These are phyloP conservation scores for Regulus satrapa DNA, from an alignment of 2,113 vertebrate species.

Conservation along the genomic window DNA sequence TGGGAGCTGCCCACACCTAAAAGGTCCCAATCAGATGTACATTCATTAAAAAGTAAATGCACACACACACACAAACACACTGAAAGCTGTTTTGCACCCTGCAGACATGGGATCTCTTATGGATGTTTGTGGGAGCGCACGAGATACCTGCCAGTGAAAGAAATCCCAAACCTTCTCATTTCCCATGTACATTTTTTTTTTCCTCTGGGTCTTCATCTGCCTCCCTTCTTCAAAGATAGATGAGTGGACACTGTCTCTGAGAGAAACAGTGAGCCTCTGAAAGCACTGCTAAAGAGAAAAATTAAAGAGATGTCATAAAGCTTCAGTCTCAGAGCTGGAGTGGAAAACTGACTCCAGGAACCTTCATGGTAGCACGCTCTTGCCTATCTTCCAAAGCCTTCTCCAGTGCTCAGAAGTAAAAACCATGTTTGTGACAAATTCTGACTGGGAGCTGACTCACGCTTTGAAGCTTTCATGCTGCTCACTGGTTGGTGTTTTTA, in stretches of 20 bases:
- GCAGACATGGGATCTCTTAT: background rate
- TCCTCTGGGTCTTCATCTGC: background rate
- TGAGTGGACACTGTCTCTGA: background rate
- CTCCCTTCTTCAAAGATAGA: background rate
- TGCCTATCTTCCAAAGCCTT: background rate
- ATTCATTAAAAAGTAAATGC: background rate
- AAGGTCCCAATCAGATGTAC: background rate
- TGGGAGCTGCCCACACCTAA: background rate
- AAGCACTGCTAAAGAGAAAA: background rate
- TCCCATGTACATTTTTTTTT: background rate
- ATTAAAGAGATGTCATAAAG: background rate
- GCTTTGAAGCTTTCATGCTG: background rate
- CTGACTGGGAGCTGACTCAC: background rate
- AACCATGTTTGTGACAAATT: background rate
- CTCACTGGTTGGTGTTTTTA: background rate
- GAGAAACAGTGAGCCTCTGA: background rate
- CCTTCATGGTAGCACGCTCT: rapidly evolving
- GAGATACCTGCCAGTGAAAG: background rate
- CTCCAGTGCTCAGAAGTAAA: background rate
- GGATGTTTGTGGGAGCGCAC: rapidly evolving
- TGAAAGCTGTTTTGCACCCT: background rate
- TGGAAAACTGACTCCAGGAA: background rate
- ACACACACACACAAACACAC: background rate
- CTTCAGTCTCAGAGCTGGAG: background rate
- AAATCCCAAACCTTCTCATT: background rate